phyloP scores from a whole-genome alignment of 2,113 vertebrate species.

The Mesitornis unicolor region DNA sequence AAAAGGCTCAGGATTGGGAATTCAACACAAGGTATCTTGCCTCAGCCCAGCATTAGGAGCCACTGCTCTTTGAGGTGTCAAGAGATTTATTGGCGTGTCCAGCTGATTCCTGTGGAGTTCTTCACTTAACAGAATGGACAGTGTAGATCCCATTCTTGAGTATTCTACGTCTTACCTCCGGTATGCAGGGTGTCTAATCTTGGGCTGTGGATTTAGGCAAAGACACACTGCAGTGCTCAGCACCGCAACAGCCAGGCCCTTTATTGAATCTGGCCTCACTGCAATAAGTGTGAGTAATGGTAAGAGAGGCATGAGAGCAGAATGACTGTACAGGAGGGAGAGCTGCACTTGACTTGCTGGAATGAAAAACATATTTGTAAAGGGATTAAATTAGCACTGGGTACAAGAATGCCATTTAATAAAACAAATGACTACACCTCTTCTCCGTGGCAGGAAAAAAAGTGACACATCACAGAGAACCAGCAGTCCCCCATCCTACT shows the following conservation, averaged over 20 bases:
- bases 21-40: neutral
- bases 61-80: neutral
- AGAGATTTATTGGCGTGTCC: neutral
- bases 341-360: neutral
- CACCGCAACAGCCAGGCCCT: neutral
- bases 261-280: neutral
- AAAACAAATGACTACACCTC: neutral
- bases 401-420: slow-evolving; percentile 1
- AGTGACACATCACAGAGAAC: neutral
- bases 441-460: neutral
- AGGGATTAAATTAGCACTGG: slow-evolving; percentile 23
- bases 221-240: neutral
- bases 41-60: neutral
- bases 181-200: neutral
- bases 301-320: neutral
- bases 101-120: neutral
- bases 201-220: neutral
- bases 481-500: neutral
- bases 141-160: neutral
- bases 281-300: neutral
- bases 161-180: neutral
- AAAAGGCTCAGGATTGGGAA: neutral
- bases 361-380: slow-evolving; percentile 26
- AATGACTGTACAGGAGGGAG: slow-evolving; percentile 11
- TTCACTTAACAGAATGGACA: neutral